A percentile compares a stretch with the other conserved stretches of the same genome.
phyloP scores from a whole-genome alignment of 1,140 invertebrate genomes.

The Drosophila bocki region DNA sequence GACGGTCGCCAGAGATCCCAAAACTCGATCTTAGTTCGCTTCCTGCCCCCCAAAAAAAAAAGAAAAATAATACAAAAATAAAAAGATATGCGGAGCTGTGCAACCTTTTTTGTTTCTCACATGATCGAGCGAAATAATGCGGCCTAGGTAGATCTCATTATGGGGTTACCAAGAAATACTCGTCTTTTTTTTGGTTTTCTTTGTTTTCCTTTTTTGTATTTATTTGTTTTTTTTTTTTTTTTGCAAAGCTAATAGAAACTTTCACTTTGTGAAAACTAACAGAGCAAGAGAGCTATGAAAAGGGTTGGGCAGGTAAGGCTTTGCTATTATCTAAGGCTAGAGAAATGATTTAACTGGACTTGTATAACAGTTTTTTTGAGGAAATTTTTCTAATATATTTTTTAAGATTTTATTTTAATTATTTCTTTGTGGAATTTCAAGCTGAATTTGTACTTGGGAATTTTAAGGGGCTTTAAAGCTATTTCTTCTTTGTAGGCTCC shows the following conservation, averaged over 20 bases:
- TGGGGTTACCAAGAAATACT: conserved; percentile 27
- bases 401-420: background rate
- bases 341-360: background rate
- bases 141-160: conserved; percentile 46
- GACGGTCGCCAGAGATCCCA: conserved; percentile 56
- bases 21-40: conserved; percentile 54
- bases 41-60: conserved; percentile 50
- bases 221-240: conserved; percentile 16
- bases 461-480: no score
- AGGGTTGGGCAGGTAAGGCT: conserved; percentile 1
- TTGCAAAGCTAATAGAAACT: conserved; percentile 35
- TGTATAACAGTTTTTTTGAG: no score
- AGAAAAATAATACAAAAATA: conserved; percentile 2
- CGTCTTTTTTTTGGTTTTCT: conserved; percentile 1
- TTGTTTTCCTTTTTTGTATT: background rate
- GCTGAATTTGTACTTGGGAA: no score
- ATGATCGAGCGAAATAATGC: conserved; percentile 33
- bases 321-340: background rate
- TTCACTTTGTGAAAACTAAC: conserved; percentile 31
- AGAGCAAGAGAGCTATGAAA: conserved; percentile 1
- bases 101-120: conserved; percentile 42
- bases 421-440: background rate
- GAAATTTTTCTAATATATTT: background rate
- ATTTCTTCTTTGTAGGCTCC: background rate
- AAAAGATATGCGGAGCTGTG: conserved; percentile 12